Conservation (phyloP, 2,113 vertebrate species). For the Notechis scutatus region DNA sequence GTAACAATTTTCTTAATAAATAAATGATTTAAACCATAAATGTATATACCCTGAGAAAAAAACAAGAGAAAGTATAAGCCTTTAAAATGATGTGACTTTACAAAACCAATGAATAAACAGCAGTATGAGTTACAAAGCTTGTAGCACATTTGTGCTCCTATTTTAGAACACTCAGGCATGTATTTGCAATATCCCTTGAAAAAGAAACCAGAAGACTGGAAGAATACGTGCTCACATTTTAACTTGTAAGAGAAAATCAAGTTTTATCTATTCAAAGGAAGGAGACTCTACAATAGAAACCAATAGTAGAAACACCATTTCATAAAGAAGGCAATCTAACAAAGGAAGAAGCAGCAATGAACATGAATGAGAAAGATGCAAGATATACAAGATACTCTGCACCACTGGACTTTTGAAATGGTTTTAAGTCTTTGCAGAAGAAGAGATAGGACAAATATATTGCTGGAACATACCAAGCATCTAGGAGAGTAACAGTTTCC, state of each 20-base stretch:
- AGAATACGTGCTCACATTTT: background rate
- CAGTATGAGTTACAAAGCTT: background rate
- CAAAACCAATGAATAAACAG: background rate
- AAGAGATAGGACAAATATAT: background rate
- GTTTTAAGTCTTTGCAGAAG: background rate
- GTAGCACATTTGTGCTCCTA: background rate
- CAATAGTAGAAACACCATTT: background rate
- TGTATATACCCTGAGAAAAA: background rate
- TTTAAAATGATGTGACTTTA: background rate
- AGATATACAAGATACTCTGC: background rate
- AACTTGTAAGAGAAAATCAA: background rate
- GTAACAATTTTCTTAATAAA: background rate
- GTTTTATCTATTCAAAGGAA: background rate
- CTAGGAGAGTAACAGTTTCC: background rate
- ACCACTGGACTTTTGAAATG: background rate
- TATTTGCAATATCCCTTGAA: background rate
- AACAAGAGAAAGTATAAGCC: background rate
- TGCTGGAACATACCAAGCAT: background rate
- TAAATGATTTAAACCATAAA: background rate
- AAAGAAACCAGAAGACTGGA: background rate
- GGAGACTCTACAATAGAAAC: background rate
- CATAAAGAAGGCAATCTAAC: background rate
- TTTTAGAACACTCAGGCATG: background rate
- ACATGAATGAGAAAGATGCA: background rate
- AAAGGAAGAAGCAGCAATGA: background rate